Base-by-base conservation (phyloP, 2,888 invertebrate species). In the Drosophila falleni region DNA sequence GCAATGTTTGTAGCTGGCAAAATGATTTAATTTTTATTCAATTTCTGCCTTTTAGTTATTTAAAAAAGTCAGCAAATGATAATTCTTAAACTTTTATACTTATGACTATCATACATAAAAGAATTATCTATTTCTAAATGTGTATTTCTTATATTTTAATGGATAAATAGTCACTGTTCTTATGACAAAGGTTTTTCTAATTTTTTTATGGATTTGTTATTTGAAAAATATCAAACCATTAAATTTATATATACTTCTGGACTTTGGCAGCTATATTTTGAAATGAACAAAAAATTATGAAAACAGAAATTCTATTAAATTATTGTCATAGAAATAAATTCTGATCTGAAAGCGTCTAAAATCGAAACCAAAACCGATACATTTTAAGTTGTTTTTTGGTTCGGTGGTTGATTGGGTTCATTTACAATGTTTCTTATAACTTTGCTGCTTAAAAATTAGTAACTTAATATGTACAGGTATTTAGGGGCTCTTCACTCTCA, bases 391-490 rank as follows among this genome's bases (percentile, higher is more conserved):
- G 23, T 4, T 23, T 23, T 23, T 23, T 23, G 23, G 23, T 29
- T 29, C 29, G 29, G 29, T 29, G 15, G 8, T 39, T 2, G 8
- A 9, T 15, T 4, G 42, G 5, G 19, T 19, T 5, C 11, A 5
- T 1, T 42, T 5, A 23, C 15, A 42, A 8, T 29, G 37, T 5
- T 16, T 10, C 41, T 23, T 4, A 41, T 42, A 37, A 37, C 35
- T 50, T 19, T 23, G 5, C 3, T 13, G n/a, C 35, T 10, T 49
- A 33, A 31, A 15, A 15, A 10, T n/a, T 11, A 35, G 0, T 6
- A 16, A 5, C 39, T 39, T 54, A 54, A n/a, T 33, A 44, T 19
- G 19, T n/a, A 50, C 19, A 50, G 15, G 10, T 23, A 31, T 29
- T 31, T 13, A 23, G 31, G n/a, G 8, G 29, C n/a, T 55, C 42